These are phyloP conservation scores for Lophura nycthemera DNA, from an alignment of 2,113 vertebrate genomes.

Conservation along the genomic window DNA sequence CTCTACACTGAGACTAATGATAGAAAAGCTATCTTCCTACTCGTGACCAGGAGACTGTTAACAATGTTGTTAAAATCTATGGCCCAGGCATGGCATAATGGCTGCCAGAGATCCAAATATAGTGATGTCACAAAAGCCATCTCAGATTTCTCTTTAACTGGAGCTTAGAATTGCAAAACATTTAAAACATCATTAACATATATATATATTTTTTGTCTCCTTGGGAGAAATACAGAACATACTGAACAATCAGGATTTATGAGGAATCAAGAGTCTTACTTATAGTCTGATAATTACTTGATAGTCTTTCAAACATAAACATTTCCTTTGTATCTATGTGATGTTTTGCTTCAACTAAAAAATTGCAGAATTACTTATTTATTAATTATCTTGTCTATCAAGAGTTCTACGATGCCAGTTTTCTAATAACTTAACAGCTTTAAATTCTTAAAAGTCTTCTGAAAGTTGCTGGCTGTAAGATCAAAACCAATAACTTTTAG, in stretches of 20 bases:
- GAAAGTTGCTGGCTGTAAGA: conserved; percentile 35
- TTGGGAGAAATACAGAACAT: background rate
- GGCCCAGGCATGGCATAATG: background rate
- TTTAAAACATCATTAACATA: background rate
- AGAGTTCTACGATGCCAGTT: background rate
- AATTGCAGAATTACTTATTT: background rate
- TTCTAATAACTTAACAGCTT: conserved; percentile 37
- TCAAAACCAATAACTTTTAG: background rate
- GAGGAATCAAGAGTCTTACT: background rate
- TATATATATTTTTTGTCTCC: no score
- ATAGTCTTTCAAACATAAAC: background rate
- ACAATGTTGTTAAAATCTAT: background rate
- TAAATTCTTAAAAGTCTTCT: conserved; percentile 38
- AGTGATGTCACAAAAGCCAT: background rate
- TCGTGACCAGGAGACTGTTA: background rate
- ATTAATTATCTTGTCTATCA: background rate
- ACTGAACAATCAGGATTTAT: background rate
- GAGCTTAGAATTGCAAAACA: background rate
- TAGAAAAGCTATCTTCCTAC: background rate
- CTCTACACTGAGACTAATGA: background rate
- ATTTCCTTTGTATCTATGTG: background rate
- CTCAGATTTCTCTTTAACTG: background rate
- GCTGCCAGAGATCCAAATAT: background rate
- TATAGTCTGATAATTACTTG: background rate
- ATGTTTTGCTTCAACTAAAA: background rate